phyloP scores from a whole-genome alignment of 2,113 vertebrate species.

The Alces alces region DNA sequence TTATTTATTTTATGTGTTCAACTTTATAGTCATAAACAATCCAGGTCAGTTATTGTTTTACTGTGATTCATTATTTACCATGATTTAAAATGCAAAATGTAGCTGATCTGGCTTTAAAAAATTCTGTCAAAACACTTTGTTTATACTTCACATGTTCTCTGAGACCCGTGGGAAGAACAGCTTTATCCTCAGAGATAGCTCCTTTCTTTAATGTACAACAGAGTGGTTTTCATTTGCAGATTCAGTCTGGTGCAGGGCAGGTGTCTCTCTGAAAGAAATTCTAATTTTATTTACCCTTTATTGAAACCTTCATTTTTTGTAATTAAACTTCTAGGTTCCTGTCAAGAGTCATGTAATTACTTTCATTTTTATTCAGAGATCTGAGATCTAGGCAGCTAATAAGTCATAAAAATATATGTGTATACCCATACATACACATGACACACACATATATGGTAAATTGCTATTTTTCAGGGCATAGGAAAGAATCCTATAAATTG shows the following conservation, averaged over 20 bases:
- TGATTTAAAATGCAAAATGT: slow-evolving; percentile 40
- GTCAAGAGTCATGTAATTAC: slow-evolving; percentile 78
- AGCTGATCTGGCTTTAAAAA: slow-evolving; percentile 10
- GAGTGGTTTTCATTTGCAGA: slow-evolving; percentile 59
- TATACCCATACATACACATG: slow-evolving; percentile 68
- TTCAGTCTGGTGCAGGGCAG: slow-evolving; percentile 68
- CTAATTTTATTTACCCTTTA: slow-evolving; percentile 72
- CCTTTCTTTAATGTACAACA: slow-evolving; percentile 15
- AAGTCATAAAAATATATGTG: slow-evolving; percentile 27
- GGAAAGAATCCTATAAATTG: slow-evolving; percentile 77
- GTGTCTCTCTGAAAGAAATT: slow-evolving; percentile 76
- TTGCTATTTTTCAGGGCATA: slow-evolving; percentile 70
- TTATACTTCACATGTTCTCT: slow-evolving; percentile 30
- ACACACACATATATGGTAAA: slow-evolving; percentile 67
- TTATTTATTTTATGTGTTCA: slow-evolving; percentile 8
- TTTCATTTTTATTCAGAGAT: slow-evolving; percentile 61
- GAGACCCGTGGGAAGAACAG: slow-evolving; percentile 77
- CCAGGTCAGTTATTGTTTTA: not conserved
- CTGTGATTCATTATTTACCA: not conserved
- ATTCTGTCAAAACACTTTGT: not conserved
- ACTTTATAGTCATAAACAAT: not conserved
- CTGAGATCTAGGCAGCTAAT: slow-evolving; percentile 57
- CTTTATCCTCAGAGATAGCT: slow-evolving; percentile 54
- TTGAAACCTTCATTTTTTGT: slow-evolving; percentile 53
- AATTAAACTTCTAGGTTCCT: slow-evolving; percentile 75